Evolutionary conservation across 2,888 invertebrate species (phyloP), one percentile per base, ranked within the genome.

Genomic region (Chloromyia formosa): DNA sequence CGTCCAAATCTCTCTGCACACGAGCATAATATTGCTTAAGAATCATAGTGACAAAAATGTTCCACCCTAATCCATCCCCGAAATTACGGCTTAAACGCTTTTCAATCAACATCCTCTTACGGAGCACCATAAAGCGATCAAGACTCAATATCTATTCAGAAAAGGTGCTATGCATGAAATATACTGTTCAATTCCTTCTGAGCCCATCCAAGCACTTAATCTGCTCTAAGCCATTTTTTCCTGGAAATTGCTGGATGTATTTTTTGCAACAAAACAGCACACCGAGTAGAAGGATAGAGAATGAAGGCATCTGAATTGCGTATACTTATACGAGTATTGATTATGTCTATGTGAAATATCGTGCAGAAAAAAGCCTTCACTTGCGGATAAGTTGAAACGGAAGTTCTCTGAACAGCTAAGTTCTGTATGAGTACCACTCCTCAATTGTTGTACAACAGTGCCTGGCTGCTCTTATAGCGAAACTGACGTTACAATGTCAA

Each of bases 101-200:
- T 23, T 60, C 27, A 20, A 23, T 12, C 14, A 60, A 60, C 20
- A 60, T 60, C 60, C 60, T 22, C 12, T 22, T 60, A 23, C n/a
- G 3, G 27, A 35, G 27, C 23, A 20, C 60, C 10, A 14, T 23
- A 20, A 60, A 60, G 23, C 23, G 23, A 20, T 60, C 60, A 22
- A 18, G 23, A 23, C 60, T 23, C 60, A 23, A n/a, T 23, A 60
- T 23, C 60, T 23, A 60, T 60, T 60, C 60, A 23, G 23, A 14
- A 23, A 23, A 60, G 22, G 60, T 60, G 60, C 20, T 60, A n/a
- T 22, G 60, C 23, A n/a, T 60, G 22, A 23, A 23, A 60, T 35
- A 35, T 60, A 60, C 22, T 60, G 27, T 60, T 60, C 23, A 14
- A 35, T 35, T 35, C 27, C 27, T 35, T 35, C 27, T 35, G 27